A percentile compares a stretch with the other conserved stretches of the same genome.
Evolutionary conservation across 2,888 invertebrate genomes (phyloP).

Genomic region (Slavum lentiscoides): DNA sequence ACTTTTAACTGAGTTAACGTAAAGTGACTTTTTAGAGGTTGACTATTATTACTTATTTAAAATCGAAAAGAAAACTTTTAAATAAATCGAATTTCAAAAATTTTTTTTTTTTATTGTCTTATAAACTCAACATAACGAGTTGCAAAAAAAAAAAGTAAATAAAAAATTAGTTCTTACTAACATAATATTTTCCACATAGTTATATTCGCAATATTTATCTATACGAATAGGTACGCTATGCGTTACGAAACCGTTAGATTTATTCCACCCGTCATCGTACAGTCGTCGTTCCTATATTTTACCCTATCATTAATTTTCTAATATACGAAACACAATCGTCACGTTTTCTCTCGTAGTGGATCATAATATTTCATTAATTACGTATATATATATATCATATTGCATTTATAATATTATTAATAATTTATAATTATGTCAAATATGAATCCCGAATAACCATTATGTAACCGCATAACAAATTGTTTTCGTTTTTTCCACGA

Average conservation of each 20-base stretch:
- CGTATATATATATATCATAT: not conserved
- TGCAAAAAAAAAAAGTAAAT: no score
- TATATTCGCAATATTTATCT: conserved; percentile 12
- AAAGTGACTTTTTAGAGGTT: no score
- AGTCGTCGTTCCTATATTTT: conserved; percentile 3
- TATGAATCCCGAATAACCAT: not conserved
- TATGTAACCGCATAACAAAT: conserved; percentile 4
- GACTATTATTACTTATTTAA: no score
- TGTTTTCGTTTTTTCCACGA: not conserved
- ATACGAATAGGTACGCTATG: not conserved
- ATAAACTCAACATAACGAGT: no score
- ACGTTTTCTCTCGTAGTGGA: conserved; percentile 21
- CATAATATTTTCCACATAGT: not conserved
- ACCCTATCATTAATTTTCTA: conserved; percentile 40
- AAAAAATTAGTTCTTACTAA: no score
- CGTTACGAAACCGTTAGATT: conserved; percentile 29
- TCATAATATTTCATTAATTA: conserved; percentile 24
- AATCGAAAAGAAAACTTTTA: no score
- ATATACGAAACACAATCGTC: conserved; percentile 17
- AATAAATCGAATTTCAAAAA: no score
- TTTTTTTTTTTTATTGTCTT: no score
- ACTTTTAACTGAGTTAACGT: no score
- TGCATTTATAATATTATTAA: not conserved
- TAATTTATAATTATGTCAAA: not conserved
- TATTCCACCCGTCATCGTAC: conserved; percentile 7